Percentiles rank a stretch among this genome's conserved stretches.
Conservation (phyloP, 2,888 invertebrate species). For the Nysson spinosus region DNA sequence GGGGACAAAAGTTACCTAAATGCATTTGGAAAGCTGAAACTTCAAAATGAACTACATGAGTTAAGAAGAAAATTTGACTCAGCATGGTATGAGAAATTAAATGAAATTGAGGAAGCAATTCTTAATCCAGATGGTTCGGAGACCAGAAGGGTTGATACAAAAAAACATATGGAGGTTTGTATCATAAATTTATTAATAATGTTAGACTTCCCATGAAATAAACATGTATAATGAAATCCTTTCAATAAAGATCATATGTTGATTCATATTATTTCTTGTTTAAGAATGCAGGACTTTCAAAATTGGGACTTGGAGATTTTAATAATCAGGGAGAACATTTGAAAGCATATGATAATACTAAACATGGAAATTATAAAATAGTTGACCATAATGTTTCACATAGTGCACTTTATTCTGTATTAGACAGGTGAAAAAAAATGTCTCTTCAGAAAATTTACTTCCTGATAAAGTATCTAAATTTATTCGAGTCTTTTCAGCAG, state of each 20-base stretch:
- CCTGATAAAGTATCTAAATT: no score
- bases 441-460: no score
- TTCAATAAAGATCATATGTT: neutral
- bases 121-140: constrained; percentile 32
- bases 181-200: neutral
- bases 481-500: no score
- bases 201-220: no score
- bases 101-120: constrained; percentile 61
- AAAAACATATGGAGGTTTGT: constrained; percentile 19
- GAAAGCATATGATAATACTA: constrained; percentile 15
- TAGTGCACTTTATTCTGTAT: constrained; percentile 31
- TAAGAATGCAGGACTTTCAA: constrained; percentile 12
- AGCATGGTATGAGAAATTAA: constrained; percentile 61
- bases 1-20: constrained; percentile 58
- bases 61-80: constrained; percentile 57
- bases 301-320: constrained; percentile 17
- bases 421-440: constrained; percentile 50
- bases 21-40: constrained; percentile 61
- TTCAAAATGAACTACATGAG: constrained; percentile 64
- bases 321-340: constrained; percentile 4
- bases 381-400: constrained; percentile 16
- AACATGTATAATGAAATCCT: neutral
- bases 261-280: neutral
- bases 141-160: constrained; percentile 8
- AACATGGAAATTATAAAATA: neutral